phyloP scores from a whole-genome alignment of 2,888 invertebrate genomes.

The Camponotus fellah region DNA sequence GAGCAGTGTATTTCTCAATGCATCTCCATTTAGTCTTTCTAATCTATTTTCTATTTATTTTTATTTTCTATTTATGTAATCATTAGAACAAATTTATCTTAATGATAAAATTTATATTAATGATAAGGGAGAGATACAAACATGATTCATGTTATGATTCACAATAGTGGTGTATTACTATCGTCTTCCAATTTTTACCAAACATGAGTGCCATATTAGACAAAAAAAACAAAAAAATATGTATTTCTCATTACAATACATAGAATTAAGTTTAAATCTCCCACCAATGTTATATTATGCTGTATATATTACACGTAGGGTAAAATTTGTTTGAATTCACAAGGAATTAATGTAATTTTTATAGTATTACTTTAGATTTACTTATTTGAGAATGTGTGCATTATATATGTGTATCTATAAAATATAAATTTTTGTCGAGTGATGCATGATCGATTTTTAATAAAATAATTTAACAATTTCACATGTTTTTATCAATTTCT shows the following conservation, averaged over 20 bases:
- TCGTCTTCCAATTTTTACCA: constrained; percentile 73
- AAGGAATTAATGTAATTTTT: constrained; percentile 11
- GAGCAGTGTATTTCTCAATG: constrained; percentile 53
- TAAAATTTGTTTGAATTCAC: constrained; percentile 24
- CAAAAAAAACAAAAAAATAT: constrained; percentile 22
- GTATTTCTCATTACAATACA: constrained; percentile 48
- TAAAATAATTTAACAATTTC: constrained; percentile 60
- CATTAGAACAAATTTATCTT: constrained; percentile 57
- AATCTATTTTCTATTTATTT: constrained; percentile 50
- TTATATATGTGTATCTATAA: constrained; percentile 4
- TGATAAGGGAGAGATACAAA: background rate
- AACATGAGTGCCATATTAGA: constrained; percentile 69
- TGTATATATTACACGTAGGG: constrained; percentile 34
- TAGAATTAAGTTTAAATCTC: constrained; percentile 48
- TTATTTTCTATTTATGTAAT: constrained; percentile 52
- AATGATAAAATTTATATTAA: constrained; percentile 42
- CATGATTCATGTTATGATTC: constrained; percentile 37
- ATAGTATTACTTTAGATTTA: background rate
- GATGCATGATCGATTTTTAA: constrained; percentile 62
- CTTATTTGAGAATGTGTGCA: constrained; percentile 28
- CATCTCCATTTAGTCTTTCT: constrained; percentile 25
- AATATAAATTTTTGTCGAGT: constrained; percentile 24
- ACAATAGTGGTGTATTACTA: constrained; percentile 45
- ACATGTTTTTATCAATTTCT: background rate
- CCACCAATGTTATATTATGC: constrained; percentile 47